Evolutionary conservation across 2,888 invertebrate species (phyloP).

Genomic region (Automeris io): DNA sequence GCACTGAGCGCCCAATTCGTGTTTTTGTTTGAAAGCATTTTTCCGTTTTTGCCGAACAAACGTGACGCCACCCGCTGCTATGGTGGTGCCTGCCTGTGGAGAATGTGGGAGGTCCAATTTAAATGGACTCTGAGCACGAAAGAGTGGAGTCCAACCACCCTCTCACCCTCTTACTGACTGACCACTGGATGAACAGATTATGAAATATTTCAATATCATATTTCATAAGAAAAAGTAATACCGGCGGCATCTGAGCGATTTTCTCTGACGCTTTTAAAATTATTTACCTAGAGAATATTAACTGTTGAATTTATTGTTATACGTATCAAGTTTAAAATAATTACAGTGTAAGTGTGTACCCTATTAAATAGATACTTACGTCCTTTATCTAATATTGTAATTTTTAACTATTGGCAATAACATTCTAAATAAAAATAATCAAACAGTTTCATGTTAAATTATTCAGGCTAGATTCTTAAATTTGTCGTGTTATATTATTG

Average conservation of each 20-base stretch:
- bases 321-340: too few relatives aligned
- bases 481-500: too few relatives aligned
- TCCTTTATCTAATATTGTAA: too few relatives aligned
- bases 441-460: too few relatives aligned
- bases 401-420: too few relatives aligned
- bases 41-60: slow-evolving; percentile 52
- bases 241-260: slow-evolving; percentile 20
- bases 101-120: slow-evolving; percentile 29
- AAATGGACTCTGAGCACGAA: slow-evolving; percentile 47
- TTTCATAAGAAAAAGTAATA: slow-evolving; percentile 39
- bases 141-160: slow-evolving; percentile 32
- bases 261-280: slow-evolving; percentile 20
- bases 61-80: slow-evolving; percentile 39
- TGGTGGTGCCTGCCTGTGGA: slow-evolving; percentile 15
- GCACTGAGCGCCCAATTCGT: slow-evolving; percentile 47
- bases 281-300: slow-evolving; percentile 21
- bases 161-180: slow-evolving; percentile 32
- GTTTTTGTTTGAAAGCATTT: slow-evolving; percentile 55
- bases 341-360: too few relatives aligned
- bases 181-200: slow-evolving; percentile 65
- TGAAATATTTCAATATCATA: slow-evolving; percentile 60
- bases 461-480: too few relatives aligned
- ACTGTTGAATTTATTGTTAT: too few relatives aligned
- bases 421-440: too few relatives aligned
- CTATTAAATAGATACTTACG: too few relatives aligned